These are phyloP conservation scores for Drosophila macrospina DNA, from an alignment of 2,888 invertebrate genomes.

Conservation along the genomic window DNA sequence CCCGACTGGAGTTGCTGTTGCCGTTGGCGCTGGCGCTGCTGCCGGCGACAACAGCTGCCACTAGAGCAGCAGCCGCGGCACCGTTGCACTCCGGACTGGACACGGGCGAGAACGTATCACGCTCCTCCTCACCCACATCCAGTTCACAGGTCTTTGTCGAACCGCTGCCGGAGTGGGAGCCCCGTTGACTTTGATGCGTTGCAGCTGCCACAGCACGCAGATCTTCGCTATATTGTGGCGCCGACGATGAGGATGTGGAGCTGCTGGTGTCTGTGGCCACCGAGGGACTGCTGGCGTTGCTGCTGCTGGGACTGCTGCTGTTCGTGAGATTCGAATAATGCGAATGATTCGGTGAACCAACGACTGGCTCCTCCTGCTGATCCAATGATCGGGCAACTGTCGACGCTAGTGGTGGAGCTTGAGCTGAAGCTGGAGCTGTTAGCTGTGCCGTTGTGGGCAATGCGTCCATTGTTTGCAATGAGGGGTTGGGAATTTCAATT, in stretches of 20 bases:
- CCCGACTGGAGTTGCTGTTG: constrained; percentile 53
- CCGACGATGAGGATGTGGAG: constrained; percentile 73
- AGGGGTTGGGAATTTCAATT: background rate
- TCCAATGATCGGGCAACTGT: constrained; percentile 68
- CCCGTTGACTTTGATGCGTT: constrained; percentile 56
- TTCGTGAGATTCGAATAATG: constrained; percentile 78
- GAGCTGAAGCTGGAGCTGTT: background rate
- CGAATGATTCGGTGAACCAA: constrained; percentile 72
- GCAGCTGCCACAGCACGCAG: constrained; percentile 50
- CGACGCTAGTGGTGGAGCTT: constrained; percentile 6
- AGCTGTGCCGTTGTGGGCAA: constrained; percentile 21
- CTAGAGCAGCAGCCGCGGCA: constrained; percentile 15
- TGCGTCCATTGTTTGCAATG: constrained; percentile 61
- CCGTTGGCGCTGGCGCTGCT: constrained; percentile 48
- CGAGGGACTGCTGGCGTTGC: constrained; percentile 59
- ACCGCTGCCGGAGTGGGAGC: constrained; percentile 72
- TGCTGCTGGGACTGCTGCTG: constrained; percentile 43
- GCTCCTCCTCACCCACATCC: constrained; percentile 84
- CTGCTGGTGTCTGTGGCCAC: constrained; percentile 57
- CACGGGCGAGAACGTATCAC: constrained; percentile 85
- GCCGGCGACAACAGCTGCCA: constrained; percentile 30
- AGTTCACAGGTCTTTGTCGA: constrained; percentile 84
- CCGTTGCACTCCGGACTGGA: constrained; percentile 77
- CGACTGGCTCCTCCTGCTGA: constrained; percentile 65
- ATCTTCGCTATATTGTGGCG: constrained; percentile 82